Conservation (phyloP, 2,888 invertebrate species). For the Caenorhabditis auriculariae region DNA sequence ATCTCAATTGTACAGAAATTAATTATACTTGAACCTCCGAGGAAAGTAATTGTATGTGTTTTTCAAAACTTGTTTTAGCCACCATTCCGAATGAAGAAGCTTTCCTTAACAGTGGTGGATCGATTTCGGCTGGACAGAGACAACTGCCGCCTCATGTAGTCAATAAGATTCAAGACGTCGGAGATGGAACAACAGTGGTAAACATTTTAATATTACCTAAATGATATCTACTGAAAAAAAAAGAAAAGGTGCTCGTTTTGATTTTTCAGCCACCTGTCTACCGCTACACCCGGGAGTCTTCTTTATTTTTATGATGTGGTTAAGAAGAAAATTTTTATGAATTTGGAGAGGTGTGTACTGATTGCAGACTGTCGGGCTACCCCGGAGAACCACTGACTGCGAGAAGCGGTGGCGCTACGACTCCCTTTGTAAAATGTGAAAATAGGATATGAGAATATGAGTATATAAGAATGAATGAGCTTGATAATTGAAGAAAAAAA, state of each 20-base stretch:
- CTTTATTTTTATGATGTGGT: too few species aligned
- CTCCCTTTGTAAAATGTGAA: background rate
- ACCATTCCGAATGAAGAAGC: constrained; percentile 83
- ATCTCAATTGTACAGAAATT: background rate
- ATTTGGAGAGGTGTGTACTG: too few species aligned
- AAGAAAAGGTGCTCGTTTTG: too few species aligned
- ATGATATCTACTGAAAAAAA: too few species aligned
- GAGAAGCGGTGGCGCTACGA: constrained; percentile 1
- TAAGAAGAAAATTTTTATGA: too few species aligned
- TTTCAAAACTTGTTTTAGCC: constrained; percentile 22
- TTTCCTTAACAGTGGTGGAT: constrained; percentile 87
- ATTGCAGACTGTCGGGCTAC: too few species aligned
- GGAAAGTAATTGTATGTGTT: constrained; percentile 3
- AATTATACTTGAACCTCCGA: background rate
- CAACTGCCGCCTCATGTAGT: constrained; percentile 84
- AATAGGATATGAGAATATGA: too few species aligned
- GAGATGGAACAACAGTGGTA: constrained; percentile 56
- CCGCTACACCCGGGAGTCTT: too few species aligned
- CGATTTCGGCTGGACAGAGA: constrained; percentile 69
- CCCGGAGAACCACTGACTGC: too few species aligned
- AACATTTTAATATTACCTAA: constrained; percentile 12
- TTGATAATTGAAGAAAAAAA: too few species aligned
- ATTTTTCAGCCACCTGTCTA: too few species aligned
- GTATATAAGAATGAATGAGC: too few species aligned
- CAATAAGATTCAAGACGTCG: constrained; percentile 71